Evolutionary conservation across 2,888 invertebrate species (phyloP).

Genomic region (Eumacrocentrus americanus): DNA sequence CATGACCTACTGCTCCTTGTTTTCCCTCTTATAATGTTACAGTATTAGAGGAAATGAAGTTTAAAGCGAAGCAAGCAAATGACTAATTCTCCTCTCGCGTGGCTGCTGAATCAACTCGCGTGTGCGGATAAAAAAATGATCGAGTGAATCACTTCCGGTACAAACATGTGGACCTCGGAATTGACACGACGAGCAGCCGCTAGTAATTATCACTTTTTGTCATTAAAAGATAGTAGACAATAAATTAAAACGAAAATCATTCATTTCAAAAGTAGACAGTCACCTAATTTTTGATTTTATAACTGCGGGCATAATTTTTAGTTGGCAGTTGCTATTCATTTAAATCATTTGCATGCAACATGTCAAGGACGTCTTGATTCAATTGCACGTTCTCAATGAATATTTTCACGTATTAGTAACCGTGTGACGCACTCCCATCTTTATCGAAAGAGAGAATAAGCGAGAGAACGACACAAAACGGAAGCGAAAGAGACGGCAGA

Average conservation of each 20-base stretch:
- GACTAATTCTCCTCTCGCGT: conserved; percentile 7
- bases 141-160: conserved; percentile 25
- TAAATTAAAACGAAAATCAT: not conserved
- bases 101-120: conserved; percentile 7
- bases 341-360: not conserved
- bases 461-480: too few species aligned
- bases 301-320: too few species aligned
- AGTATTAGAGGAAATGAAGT: not conserved
- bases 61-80: too few species aligned
- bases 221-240: not conserved
- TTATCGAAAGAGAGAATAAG: too few species aligned
- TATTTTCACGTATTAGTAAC: not conserved
- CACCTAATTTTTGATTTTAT: not conserved
- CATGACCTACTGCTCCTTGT: not conserved
- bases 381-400: not conserved
- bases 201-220: not conserved
- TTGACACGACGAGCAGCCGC: not conserved
- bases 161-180: conserved; percentile 18
- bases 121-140: conserved; percentile 10
- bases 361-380: not conserved
- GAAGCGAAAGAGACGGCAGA: too few species aligned
- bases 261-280: too few species aligned
- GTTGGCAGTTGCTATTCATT: too few species aligned
- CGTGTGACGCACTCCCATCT: not conserved
- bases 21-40: not conserved